Conservation (phyloP, 2,797 vertebrate species). For the Balearica regulorum region DNA sequence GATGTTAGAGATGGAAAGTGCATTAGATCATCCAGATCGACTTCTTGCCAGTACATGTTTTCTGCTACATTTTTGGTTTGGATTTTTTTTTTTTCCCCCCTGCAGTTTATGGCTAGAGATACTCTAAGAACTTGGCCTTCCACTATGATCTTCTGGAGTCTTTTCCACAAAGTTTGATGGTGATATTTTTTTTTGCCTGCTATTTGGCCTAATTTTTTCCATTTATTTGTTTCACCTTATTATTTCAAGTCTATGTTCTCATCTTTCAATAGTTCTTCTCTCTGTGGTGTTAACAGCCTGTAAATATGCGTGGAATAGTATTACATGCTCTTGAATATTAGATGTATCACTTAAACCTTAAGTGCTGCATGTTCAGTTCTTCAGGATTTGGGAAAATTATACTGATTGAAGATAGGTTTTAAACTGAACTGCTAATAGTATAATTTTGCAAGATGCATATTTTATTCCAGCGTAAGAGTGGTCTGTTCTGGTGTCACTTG, state of each 20-base stretch:
- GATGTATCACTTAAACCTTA: not conserved
- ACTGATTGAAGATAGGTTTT: not conserved
- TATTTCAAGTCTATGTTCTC: not conserved
- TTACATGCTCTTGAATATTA: not conserved
- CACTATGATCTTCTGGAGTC: not conserved
- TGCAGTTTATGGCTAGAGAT: not conserved
- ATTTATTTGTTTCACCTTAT: not conserved
- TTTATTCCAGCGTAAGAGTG: not conserved
- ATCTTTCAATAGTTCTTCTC: not conserved
- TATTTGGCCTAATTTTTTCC: not conserved
- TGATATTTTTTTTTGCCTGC: not conserved
- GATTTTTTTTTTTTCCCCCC: not conserved
- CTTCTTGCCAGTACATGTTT: conserved; percentile 30
- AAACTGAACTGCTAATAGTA: not conserved
- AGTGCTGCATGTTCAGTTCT: not conserved
- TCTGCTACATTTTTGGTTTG: not conserved
- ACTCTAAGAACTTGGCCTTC: conserved; percentile 12
- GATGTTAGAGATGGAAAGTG: conserved; percentile 49
- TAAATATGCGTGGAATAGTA: not conserved
- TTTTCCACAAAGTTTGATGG: not conserved
- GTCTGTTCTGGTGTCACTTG: not conserved
- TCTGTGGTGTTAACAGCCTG: not conserved
- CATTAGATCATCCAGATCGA: conserved; percentile 23
- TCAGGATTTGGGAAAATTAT: not conserved
- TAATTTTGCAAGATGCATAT: not conserved